A percentile compares a stretch with the other conserved stretches of the same genome.
These are phyloP conservation scores for Nemoura dubitans DNA, from an alignment of 2,888 invertebrate species.

Conservation along the genomic window DNA sequence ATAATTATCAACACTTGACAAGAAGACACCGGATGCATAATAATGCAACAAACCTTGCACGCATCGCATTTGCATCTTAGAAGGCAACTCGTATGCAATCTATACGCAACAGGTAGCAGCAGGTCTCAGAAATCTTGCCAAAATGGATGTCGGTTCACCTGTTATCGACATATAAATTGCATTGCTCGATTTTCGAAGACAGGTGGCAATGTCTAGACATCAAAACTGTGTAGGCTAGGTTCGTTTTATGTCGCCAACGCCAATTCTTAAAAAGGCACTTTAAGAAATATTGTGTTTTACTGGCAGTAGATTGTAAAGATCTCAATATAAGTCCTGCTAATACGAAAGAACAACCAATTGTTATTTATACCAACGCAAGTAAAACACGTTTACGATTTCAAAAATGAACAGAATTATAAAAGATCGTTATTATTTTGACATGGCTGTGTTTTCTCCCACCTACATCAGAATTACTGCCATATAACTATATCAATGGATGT, in stretches of 20 bases:
- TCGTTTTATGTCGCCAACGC: background rate
- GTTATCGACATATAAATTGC: background rate
- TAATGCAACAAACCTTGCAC: background rate
- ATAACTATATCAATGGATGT: background rate
- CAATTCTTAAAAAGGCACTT: background rate
- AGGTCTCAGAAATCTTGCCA: background rate
- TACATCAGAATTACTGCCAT: background rate
- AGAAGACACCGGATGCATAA: conserved; percentile 27
- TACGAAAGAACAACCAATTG: background rate
- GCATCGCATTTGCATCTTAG: no score
- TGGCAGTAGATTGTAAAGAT: background rate
- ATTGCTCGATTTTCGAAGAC: background rate
- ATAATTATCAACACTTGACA: conserved; percentile 31
- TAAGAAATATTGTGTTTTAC: background rate
- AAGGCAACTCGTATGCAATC: background rate
- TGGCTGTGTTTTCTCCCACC: background rate
- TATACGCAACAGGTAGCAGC: background rate
- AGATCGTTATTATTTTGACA: background rate
- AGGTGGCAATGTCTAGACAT: background rate
- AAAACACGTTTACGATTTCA: background rate
- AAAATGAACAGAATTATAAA: background rate
- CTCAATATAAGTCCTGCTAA: background rate
- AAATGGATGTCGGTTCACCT: background rate
- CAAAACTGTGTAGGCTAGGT: background rate
- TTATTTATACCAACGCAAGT: background rate